phyloP scores from a whole-genome alignment of 2,797 vertebrate species.

The Gymnothorax reevesii region DNA sequence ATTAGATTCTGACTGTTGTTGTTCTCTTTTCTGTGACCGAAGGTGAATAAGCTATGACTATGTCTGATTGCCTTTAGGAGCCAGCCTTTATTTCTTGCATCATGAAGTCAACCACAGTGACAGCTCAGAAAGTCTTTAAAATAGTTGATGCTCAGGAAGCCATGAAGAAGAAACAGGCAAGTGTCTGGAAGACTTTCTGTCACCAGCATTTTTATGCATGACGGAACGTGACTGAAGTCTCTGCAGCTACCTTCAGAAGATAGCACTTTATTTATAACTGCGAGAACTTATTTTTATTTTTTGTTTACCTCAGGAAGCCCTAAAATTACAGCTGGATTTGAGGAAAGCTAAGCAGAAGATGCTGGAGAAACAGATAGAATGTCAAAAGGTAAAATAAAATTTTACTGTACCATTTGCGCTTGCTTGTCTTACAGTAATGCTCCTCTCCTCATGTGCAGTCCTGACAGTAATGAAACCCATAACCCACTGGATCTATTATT shows the following conservation, averaged over 20 bases:
- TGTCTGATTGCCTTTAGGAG: slow-evolving; percentile 76
- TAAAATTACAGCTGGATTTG: slow-evolving; percentile 97
- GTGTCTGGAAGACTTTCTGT: slow-evolving; percentile 32
- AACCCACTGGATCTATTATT: too few relatives aligned
- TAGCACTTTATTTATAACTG: neutral
- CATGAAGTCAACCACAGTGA: slow-evolving; percentile 81
- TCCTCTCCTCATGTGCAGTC: neutral
- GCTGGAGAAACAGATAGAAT: slow-evolving; percentile 94
- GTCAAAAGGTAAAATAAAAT: slow-evolving; percentile 84
- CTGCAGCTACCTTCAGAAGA: neutral
- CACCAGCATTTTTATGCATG: neutral
- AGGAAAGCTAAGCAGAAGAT: slow-evolving; percentile 97
- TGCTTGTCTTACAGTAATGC: neutral
- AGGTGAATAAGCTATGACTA: slow-evolving; percentile 76
- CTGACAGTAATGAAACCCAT: neutral
- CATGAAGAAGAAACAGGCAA: slow-evolving; percentile 94
- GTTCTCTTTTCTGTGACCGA: neutral
- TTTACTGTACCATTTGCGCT: neutral
- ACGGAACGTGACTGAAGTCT: neutral
- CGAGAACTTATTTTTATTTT: slow-evolving; percentile 31
- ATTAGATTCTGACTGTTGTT: neutral
- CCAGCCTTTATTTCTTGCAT: slow-evolving; percentile 75
- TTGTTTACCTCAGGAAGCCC: slow-evolving; percentile 74
- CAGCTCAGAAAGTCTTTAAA: slow-evolving; percentile 79
- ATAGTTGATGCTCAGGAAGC: slow-evolving; percentile 86